phyloP scores from a whole-genome alignment of 2,797 vertebrate genomes.

The Crocidura indochinensis region DNA sequence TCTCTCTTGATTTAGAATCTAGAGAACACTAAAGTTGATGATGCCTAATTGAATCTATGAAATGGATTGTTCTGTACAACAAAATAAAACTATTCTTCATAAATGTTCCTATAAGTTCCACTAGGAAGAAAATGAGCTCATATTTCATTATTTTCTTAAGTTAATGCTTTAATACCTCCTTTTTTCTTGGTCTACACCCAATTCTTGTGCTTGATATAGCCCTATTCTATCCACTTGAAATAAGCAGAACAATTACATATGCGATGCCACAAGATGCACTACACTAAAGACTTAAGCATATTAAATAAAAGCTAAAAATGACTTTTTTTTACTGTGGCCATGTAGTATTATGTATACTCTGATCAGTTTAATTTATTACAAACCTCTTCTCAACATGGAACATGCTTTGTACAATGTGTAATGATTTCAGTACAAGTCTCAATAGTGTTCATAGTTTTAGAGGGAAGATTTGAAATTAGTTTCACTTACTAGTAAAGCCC shows the following conservation, averaged over 20 bases:
- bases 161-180: constrained; percentile 27
- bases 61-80: constrained; percentile 25
- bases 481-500: not conserved
- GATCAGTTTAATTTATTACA: constrained; percentile 41
- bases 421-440: constrained; percentile 4
- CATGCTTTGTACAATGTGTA: not conserved
- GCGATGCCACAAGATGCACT: not conserved
- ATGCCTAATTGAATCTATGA: not conserved
- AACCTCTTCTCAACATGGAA: not conserved
- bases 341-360: constrained; percentile 5
- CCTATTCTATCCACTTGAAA: constrained; percentile 27
- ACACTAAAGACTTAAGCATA: not conserved
- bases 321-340: constrained; percentile 26
- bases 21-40: not conserved
- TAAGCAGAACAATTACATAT: constrained; percentile 46
- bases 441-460: not conserved
- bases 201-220: constrained; percentile 31
- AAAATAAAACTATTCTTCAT: constrained; percentile 57
- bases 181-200: constrained; percentile 43
- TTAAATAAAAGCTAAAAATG: not conserved
- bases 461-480: constrained; percentile 32
- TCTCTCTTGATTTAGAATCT: constrained; percentile 16
- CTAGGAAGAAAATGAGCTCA: constrained; percentile 11
- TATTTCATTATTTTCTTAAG: constrained; percentile 3
- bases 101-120: constrained; percentile 52